A percentile compares a stretch with the other conserved stretches of the same genome.
Conservation (phyloP, 2,797 vertebrate genomes). For the Geotria australis region DNA sequence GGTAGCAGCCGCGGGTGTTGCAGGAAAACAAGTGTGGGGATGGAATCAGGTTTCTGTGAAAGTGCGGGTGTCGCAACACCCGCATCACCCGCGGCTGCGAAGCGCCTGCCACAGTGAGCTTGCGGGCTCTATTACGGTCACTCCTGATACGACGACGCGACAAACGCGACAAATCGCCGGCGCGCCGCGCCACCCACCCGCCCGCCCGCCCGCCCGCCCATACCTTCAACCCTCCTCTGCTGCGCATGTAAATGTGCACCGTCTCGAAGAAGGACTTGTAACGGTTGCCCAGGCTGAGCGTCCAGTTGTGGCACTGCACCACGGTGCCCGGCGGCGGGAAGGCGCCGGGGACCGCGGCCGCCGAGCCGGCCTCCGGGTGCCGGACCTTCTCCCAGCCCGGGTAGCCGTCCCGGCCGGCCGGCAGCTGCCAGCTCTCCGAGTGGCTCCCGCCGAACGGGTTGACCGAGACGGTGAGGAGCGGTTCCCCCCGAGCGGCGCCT, state of each 20-base stretch:
- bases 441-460: conserved; percentile 96
- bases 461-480: conserved; percentile 92
- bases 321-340: neutral
- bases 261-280: conserved; percentile 99
- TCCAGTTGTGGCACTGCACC: conserved; percentile 94
- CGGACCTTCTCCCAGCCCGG: conserved; percentile 84
- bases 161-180: no score
- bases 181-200: no score
- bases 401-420: conserved; percentile 80
- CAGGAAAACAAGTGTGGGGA: no score
- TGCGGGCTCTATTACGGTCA: no score
- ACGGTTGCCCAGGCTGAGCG: conserved; percentile 67
- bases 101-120: no score
- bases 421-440: conserved; percentile 97
- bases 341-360: neutral
- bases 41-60: no score
- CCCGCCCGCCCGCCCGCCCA: neutral
- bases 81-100: no score
- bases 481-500: conserved; percentile 29
- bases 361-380: conserved; percentile 42
- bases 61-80: no score
- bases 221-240: conserved; percentile 44
- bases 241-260: conserved; percentile 90
- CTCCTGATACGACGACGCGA: no score
- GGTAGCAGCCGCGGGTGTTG: no score